Percentiles rank a stretch among this genome's conserved stretches.
Evolutionary conservation across 2,113 vertebrate genomes (phyloP).

Genomic region (Dipodomys stephensi): DNA sequence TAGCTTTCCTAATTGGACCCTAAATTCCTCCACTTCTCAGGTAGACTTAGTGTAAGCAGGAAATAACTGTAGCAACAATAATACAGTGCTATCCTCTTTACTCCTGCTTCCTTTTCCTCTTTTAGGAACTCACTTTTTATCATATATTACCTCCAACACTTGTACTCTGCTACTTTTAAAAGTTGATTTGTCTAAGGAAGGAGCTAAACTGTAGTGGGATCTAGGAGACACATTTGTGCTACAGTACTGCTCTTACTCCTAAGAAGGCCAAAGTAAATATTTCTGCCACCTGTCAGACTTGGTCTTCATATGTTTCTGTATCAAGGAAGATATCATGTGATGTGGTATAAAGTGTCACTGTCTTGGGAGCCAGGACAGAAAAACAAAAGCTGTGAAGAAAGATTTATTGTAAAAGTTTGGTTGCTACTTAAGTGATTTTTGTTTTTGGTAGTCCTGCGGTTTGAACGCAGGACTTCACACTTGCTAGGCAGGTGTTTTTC

Average conservation of each 20-base stretch:
- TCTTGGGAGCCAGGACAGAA: constrained; percentile 49
- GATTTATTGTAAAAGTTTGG: background rate
- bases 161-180: constrained; percentile 56
- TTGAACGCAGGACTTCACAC: too few species aligned
- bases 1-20: constrained; percentile 43
- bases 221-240: constrained; percentile 8
- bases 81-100: constrained; percentile 50
- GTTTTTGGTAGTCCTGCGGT: background rate
- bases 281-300: constrained; percentile 4
- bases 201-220: constrained; percentile 15
- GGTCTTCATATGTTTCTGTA: background rate
- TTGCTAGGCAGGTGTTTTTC: too few species aligned
- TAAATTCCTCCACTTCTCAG: constrained; percentile 38
- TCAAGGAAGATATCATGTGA: constrained; percentile 63
- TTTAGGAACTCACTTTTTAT: constrained; percentile 57
- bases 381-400: background rate
- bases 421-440: background rate
- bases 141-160: constrained; percentile 47
- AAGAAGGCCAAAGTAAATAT: constrained; percentile 44
- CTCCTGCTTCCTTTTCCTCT: constrained; percentile 53
- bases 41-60: background rate
- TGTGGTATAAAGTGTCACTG: background rate
- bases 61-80: constrained; percentile 66
- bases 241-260: constrained; percentile 22
- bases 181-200: constrained; percentile 38